These are phyloP conservation scores for Uria aalge DNA, from an alignment of 2,113 vertebrate genomes.

Conservation along the genomic window DNA sequence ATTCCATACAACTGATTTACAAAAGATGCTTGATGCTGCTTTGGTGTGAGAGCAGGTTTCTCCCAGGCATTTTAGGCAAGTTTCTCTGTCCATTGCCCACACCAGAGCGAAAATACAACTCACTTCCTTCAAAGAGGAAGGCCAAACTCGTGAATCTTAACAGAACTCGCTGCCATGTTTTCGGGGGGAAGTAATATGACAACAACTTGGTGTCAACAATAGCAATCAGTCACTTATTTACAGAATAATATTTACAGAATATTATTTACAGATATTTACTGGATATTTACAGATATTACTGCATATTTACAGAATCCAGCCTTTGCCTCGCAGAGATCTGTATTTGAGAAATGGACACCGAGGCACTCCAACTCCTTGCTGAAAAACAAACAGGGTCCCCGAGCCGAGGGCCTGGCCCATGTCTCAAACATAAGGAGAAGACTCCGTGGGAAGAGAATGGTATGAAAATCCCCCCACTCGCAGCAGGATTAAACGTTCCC, in stretches of 20 bases:
- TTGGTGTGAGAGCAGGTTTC: not conserved
- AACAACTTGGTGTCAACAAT: not conserved
- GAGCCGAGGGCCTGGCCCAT: not conserved
- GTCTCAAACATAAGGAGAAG: not conserved
- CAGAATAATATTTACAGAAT: not conserved
- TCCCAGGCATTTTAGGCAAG: not conserved
- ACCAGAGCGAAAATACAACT: not conserved
- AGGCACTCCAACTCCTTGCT: not conserved
- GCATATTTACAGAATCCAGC: not conserved
- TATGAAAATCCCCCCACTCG: not conserved
- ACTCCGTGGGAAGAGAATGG: not conserved
- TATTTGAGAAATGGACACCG: not conserved
- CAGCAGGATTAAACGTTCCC: not conserved
- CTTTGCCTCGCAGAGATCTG: not conserved
- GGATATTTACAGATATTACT: too few species aligned
- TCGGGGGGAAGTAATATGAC: not conserved
- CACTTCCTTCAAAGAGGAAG: not conserved
- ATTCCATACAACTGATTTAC: not conserved
- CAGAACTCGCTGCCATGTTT: not conserved
- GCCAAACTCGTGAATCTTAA: not conserved
- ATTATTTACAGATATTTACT: too few species aligned
- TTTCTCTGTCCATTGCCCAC: not conserved
- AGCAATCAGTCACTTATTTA: not conserved
- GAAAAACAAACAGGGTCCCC: not conserved
- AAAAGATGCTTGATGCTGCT: not conserved